Percentiles rank a stretch among this genome's conserved stretches.
phyloP scores from a whole-genome alignment of 2,888 invertebrate genomes.

The Tetranychus piercei region DNA sequence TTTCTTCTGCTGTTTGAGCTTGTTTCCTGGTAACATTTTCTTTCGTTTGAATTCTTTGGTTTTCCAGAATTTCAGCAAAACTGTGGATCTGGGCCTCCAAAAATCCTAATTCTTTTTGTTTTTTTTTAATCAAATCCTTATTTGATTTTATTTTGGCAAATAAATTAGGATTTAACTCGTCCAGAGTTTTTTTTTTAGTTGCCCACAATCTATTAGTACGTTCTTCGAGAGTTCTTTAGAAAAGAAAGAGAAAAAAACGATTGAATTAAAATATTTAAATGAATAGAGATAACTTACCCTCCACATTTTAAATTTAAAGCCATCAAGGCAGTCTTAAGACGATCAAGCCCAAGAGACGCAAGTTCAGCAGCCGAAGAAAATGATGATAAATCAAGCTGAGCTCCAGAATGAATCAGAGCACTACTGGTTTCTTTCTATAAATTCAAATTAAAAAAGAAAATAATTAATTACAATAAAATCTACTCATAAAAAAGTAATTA shows the following conservation, averaged over 20 bases:
- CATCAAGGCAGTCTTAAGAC: constrained; percentile 88
- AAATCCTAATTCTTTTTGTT: constrained; percentile 67
- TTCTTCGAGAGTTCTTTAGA: constrained; percentile 62
- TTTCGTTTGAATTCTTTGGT: constrained; percentile 68
- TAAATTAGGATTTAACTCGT: constrained; percentile 70
- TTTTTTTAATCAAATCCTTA: constrained; percentile 38
- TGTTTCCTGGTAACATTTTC: constrained; percentile 98
- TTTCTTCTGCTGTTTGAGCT: constrained; percentile 77
- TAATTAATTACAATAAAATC: not conserved
- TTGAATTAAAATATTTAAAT: constrained; percentile 1
- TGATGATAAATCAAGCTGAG: constrained; percentile 90
- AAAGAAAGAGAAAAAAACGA: not conserved
- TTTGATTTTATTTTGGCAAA: constrained; percentile 74
- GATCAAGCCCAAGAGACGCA: constrained; percentile 85
- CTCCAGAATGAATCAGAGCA: constrained; percentile 78
- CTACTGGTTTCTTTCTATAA: constrained; percentile 60
- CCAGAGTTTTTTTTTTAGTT: constrained; percentile 68
- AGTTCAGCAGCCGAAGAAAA: constrained; percentile 94
- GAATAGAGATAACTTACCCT: constrained; percentile 41
- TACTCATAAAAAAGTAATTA: constrained; percentile 46
- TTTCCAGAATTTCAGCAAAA: constrained; percentile 59
- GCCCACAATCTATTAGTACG: constrained; percentile 85
- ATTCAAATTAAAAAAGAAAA: constrained; percentile 11
- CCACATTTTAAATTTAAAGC: constrained; percentile 94
- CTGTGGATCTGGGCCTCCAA: constrained; percentile 76